Conservation (phyloP, 2,797 vertebrate species). For the Parauchenoglanis ngamensis region DNA sequence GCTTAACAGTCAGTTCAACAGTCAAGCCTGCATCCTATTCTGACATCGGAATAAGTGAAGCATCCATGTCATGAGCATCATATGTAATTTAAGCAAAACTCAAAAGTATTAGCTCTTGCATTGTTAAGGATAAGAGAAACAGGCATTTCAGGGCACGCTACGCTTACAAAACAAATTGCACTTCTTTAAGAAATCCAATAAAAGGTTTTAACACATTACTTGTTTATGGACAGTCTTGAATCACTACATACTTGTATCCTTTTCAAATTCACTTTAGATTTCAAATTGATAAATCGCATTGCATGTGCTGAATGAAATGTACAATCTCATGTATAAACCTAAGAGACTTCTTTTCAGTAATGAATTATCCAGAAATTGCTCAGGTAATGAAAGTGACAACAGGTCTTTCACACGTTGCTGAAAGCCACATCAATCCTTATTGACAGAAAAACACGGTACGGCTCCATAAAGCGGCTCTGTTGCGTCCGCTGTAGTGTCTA, state of each 20-base stretch:
- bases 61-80: neutral
- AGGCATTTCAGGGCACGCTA: neutral
- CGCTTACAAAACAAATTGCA: neutral
- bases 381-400: slow-evolving; percentile 52
- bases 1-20: neutral
- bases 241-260: slow-evolving; percentile 14
- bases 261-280: slow-evolving; percentile 36
- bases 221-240: slow-evolving; percentile 28
- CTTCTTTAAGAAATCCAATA: neutral
- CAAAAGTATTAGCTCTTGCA: neutral
- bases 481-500: slow-evolving; percentile 43
- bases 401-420: slow-evolving; percentile 52
- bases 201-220: neutral
- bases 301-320: slow-evolving; percentile 30
- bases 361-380: slow-evolving; percentile 42
- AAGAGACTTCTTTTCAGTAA: slow-evolving; percentile 44
- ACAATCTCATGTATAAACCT: slow-evolving; percentile 7
- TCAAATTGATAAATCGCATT: slow-evolving; percentile 26
- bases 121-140: neutral
- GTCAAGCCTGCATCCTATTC: neutral
- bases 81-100: neutral
- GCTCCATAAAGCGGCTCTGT: slow-evolving; percentile 41
- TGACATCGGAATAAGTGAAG: neutral
- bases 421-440: slow-evolving; percentile 48
- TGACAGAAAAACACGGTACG: slow-evolving; percentile 41